Evolutionary conservation across 2,888 invertebrate genomes (phyloP), one percentile per base, ranked within the genome.

Genomic region (Zele albiditarsus): DNA sequence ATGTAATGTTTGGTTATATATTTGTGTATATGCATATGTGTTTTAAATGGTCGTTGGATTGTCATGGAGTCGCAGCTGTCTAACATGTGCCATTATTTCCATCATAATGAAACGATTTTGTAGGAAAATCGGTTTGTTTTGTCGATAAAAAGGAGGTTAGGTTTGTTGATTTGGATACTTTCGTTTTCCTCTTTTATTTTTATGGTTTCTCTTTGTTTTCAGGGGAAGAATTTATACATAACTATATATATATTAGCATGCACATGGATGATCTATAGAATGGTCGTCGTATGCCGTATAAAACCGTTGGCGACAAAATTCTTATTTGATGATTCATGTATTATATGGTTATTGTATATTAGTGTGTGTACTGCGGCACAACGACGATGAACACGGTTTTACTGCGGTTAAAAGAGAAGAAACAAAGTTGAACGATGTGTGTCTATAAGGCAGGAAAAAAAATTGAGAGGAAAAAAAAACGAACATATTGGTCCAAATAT

Each of bases 401-500:
- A 74, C 70, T 68, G 12, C 72, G 71, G 46, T 58, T 49, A 60
- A 63, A 58, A 57, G 28, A 25, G 38, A 33, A 58, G 38, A 38
- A 38, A 38, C 5, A 63, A 33, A 8, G 62, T 10, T 38, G 58
- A n/a, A n/a, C 63, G 38, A 33, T 60, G 28, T 27, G 57, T 25
- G 28, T 62, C 62, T 73, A 74, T 73, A 77, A 73, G 68, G 66
- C 76, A 71, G 38, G 78, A 82, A 82, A 85, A 81, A 84, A 79
- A 80, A 53, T n/a, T 46, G 12, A 38, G 10, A 38, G 38, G 12
- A 38, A 46, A 53, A n/a, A 20, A 16, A 46, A 2, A 53, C n/a
- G 20, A 10, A 53, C 1, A 53, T 53, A n/a, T 20, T 73, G 53
- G 70, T 79, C 84, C 86, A 75, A 84, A 86, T 83, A 86, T 82